Conservation (phyloP, 1,140 invertebrate species). For the Nebria ingens region DNA sequence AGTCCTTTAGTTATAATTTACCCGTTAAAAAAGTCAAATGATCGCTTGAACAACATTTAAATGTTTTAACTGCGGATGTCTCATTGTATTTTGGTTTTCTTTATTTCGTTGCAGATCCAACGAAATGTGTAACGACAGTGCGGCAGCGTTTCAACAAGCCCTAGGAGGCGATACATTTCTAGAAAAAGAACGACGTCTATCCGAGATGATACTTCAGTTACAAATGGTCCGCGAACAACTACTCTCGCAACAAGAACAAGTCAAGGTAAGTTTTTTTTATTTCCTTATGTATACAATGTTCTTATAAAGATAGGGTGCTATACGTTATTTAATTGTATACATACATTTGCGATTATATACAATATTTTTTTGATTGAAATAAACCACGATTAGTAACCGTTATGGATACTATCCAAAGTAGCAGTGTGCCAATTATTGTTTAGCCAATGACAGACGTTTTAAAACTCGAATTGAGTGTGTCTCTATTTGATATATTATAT, state of each 20-base stretch:
- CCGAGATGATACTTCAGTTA: constrained; percentile 73
- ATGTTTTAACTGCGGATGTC: no score
- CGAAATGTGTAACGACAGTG: constrained; percentile 33
- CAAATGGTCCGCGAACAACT: constrained; percentile 70
- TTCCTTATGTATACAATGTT: neutral
- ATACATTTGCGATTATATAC: neutral
- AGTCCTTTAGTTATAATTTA: no score
- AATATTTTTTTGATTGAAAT: neutral
- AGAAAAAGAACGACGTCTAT: constrained; percentile 65
- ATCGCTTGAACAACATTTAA: no score
- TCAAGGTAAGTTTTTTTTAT: constrained; percentile 2
- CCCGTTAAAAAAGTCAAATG: no score
- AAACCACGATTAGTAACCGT: neutral
- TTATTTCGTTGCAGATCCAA: constrained; percentile 34
- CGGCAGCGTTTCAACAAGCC: constrained; percentile 54
- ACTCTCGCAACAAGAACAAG: constrained; percentile 41
- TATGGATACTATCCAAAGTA: neutral
- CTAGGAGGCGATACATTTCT: constrained; percentile 55
- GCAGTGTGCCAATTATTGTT: no score
- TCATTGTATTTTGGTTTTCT: no score
- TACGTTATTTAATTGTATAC: no score
- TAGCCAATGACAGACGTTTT: no score
- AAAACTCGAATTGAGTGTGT: no score
- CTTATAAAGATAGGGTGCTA: no score
- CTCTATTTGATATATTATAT: neutral